These are phyloP conservation scores for Calameuta pallipes DNA, from an alignment of 2,888 invertebrate species.

Conservation along the genomic window DNA sequence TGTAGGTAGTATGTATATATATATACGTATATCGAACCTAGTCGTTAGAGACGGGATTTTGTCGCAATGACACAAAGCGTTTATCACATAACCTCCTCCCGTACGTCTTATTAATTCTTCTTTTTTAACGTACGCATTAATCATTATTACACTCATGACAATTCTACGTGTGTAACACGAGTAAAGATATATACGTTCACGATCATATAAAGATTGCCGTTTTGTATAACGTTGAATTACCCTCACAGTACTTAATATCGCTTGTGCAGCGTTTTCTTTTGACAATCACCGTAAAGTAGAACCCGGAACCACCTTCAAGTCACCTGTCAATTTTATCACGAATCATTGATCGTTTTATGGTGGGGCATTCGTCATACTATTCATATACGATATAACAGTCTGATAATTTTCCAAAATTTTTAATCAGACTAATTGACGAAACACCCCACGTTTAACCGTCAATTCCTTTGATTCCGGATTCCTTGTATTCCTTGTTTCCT, in stretches of 20 bases:
- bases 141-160: slow-evolving; percentile 8
- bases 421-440: background rate
- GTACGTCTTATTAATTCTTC: background rate
- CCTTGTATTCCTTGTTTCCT: background rate
- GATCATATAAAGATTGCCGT: slow-evolving; percentile 42
- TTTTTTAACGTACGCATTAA: background rate
- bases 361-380: background rate
- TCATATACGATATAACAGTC: background rate
- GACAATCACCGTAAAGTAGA: slow-evolving; percentile 62
- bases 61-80: background rate
- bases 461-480: background rate
- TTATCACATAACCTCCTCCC: background rate
- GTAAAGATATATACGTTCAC: slow-evolving; percentile 12
- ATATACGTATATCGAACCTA: slow-evolving; percentile 4
- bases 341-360: background rate
- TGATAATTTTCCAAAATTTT: background rate
- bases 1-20: slow-evolving; percentile 6
- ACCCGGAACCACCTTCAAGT: slow-evolving; percentile 37
- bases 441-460: background rate
- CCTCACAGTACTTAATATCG: slow-evolving; percentile 62
- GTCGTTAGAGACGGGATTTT: background rate
- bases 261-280: slow-evolving; percentile 65
- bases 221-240: slow-evolving; percentile 60
- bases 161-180: slow-evolving; percentile 6
- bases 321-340: background rate